Evolutionary conservation across 2,888 invertebrate genomes (phyloP), one percentile per base, ranked within the genome.

Genomic region (Pachydiplax longipennis): DNA sequence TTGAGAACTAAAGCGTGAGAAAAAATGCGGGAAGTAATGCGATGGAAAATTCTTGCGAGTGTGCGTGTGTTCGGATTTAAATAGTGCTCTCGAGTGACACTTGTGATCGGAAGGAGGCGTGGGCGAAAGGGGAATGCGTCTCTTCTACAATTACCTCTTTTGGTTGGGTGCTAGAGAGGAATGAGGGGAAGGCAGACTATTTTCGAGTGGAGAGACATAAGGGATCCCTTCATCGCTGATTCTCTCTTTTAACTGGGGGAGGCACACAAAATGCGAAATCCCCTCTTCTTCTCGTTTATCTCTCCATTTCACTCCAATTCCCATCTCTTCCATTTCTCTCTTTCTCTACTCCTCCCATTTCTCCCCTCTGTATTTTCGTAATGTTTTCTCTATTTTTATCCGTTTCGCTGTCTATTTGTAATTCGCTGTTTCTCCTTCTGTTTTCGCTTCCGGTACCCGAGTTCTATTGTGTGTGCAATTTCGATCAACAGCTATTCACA

Each of bases 201-300:
- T 87, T 87, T 87, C 61, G 61, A 87, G 87, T 61, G 87, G 37
- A 58, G 58, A 58, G 35, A 83, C 87, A 87, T 37, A 87, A 58
- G 53, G 83, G 83, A 35, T 25, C 58, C 83, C 58, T 87, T 83
- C 82, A 83, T 83, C 31, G 82, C 82, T 25, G 82, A 83, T 83
- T 83, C 53, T 53, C 25, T 31, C 31, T 44, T 58, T n/a, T 15
- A 1, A 48, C 10, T 18, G 18, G 53, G 53, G 53, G 81, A n/a
- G 31, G 81, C 61, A 58, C 87, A 58, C 87, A 61, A 18, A 61
- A 18, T 61, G 87, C 87, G 58, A 87, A 53, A 87, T 87, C 61
- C 87, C 61, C n/a, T 37, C 53, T 35, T 35, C 37, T 10, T 18
- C 44, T 37, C 22, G 25, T 37, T 31, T 58, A 18, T 83, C 22